Evolutionary conservation across 2,888 invertebrate genomes (phyloP).

Genomic region (Drosophila picticornis): DNA sequence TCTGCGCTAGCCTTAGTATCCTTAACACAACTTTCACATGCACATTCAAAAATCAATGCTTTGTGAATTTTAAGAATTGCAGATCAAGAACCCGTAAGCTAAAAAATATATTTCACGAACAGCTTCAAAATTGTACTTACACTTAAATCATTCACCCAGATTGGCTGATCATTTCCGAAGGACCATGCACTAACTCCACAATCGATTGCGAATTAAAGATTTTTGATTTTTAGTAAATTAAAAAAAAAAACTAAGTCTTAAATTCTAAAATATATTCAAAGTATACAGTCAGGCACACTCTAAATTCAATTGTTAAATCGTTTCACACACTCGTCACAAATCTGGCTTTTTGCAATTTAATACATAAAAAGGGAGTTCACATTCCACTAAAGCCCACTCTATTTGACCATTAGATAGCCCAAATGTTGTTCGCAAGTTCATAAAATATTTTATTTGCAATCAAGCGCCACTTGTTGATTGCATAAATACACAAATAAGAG

Average conservation of each 20-base stretch:
- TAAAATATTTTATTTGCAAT: conserved; percentile 15
- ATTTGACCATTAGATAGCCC: not conserved
- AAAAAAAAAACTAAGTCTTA: too few species aligned
- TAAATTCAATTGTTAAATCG: not conserved
- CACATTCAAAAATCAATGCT: conserved; percentile 39
- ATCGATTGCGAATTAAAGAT: conserved; percentile 5
- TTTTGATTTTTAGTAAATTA: too few species aligned
- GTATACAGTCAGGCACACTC: not conserved
- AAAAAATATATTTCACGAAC: not conserved
- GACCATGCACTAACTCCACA: not conserved
- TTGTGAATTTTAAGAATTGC: conserved; percentile 1
- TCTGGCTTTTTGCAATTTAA: not conserved
- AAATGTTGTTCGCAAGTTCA: not conserved
- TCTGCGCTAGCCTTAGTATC: conserved; percentile 16
- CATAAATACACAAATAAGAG: conserved; percentile 3
- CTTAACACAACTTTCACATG: conserved; percentile 8
- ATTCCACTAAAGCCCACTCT: not conserved
- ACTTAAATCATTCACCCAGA: not conserved
- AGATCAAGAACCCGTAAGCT: conserved; percentile 8
- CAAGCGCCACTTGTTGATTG: conserved; percentile 4
- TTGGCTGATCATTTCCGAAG: not conserved
- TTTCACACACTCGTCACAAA: not conserved
- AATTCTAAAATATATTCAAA: not conserved
- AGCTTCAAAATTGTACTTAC: not conserved
- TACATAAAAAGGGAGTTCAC: not conserved